phyloP scores from a whole-genome alignment of 2,797 vertebrate species.

The Tenualosa thibaudeaui region DNA sequence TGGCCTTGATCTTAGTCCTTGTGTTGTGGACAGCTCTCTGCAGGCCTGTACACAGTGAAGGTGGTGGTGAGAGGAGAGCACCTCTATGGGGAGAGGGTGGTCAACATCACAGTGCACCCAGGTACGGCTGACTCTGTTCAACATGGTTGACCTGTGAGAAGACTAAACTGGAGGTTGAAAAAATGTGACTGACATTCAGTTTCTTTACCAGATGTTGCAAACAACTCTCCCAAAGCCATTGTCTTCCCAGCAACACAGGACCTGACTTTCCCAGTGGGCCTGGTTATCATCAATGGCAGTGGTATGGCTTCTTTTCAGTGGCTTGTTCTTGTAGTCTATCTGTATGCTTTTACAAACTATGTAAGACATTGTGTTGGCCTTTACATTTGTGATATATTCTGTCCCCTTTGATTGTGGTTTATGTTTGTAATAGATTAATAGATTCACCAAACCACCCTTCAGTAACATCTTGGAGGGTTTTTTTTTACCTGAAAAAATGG shows the following conservation, averaged over 20 bases:
- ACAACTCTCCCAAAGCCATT: conserved; percentile 71
- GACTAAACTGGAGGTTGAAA: no score
- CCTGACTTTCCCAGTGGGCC: conserved; percentile 66
- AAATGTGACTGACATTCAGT: background rate
- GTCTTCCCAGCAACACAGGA: conserved; percentile 72
- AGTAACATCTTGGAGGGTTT: no score
- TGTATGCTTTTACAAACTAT: background rate
- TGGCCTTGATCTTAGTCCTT: background rate
- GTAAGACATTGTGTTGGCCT: background rate
- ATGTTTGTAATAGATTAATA: background rate
- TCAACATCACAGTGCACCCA: conserved; percentile 77
- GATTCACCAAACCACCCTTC: background rate
- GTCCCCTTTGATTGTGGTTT: background rate
- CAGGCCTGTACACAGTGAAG: conserved; percentile 73
- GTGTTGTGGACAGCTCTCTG: conserved; percentile 65
- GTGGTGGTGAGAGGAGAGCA: conserved; percentile 72
- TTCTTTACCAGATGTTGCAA: conserved; percentile 52
- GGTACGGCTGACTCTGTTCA: conserved; percentile 65
- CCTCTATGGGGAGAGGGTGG: conserved; percentile 74
- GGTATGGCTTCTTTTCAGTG: conserved; percentile 63
- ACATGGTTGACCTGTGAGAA: no score
- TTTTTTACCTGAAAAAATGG: no score
- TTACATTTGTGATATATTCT: background rate
- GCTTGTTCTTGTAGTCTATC: background rate
- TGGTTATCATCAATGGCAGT: conserved; percentile 75